Percentiles rank a stretch among this genome's conserved stretches.
Conservation (phyloP, 2,888 invertebrate species). For the Spicauda simplicius region DNA sequence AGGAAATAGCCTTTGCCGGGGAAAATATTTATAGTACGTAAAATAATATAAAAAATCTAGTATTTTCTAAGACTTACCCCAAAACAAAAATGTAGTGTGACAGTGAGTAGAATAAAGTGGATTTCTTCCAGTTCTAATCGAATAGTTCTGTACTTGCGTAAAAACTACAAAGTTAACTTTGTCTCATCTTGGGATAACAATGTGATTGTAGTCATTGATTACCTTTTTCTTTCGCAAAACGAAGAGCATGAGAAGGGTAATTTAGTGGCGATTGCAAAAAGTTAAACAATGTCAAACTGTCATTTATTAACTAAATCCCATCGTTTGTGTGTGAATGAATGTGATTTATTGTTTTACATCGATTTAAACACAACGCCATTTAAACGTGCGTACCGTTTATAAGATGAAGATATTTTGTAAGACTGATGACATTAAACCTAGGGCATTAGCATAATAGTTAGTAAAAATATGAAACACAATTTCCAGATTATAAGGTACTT, state of each 20-base stretch:
- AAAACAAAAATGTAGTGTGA: no score
- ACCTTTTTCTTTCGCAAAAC: constrained; percentile 16
- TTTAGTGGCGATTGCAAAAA: constrained; percentile 8
- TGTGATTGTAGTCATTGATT: constrained; percentile 15
- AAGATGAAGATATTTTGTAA: background rate
- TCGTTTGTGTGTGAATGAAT: constrained; percentile 16
- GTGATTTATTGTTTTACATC: background rate
- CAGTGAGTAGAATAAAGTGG: no score
- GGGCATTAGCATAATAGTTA: no score
- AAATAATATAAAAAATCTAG: no score
- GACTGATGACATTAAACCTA: no score
- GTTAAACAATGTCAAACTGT: constrained; percentile 18
- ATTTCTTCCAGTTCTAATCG: no score
- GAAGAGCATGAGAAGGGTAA: constrained; percentile 20
- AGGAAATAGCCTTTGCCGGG: no score
- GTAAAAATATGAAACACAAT: no score
- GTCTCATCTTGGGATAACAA: constrained; percentile 2
- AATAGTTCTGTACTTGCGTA: background rate
- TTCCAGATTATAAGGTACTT: no score
- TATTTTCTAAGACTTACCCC: no score
- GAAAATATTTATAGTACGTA: no score
- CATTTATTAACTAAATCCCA: constrained; percentile 25
- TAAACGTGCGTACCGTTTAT: background rate
- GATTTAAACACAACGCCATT: background rate
- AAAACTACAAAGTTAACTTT: background rate